Percentiles rank a stretch among this genome's conserved stretches.
Conservation (phyloP, 2,113 vertebrate genomes). For the Lucifuga dentata region DNA sequence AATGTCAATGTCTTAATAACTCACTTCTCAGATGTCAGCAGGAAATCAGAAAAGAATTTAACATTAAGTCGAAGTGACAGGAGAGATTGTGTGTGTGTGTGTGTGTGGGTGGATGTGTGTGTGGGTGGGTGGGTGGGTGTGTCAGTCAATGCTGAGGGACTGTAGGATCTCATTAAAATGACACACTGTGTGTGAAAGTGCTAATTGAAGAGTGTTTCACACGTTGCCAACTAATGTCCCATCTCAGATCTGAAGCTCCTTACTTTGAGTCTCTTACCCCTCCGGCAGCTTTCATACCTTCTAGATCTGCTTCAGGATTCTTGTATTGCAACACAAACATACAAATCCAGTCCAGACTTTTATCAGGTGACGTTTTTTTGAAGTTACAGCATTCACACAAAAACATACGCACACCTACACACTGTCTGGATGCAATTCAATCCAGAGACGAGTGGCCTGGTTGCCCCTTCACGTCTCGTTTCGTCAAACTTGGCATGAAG, state of each 20-base stretch:
- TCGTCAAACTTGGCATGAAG: constrained; percentile 39
- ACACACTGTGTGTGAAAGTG: constrained; percentile 62
- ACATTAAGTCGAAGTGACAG: constrained; percentile 65
- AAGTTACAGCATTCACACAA: constrained; percentile 17
- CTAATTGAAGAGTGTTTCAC: constrained; percentile 68
- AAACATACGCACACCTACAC: not conserved
- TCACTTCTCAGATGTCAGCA: constrained; percentile 53
- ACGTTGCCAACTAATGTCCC: constrained; percentile 39
- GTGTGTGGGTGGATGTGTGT: constrained; percentile 13
- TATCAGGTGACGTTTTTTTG: constrained; percentile 45
- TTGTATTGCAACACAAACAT: constrained; percentile 8
- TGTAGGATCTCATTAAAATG: constrained; percentile 50
- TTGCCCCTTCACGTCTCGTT: constrained; percentile 53
- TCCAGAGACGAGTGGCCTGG: constrained; percentile 13
- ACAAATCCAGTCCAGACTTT: constrained; percentile 28
- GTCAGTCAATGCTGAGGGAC: constrained; percentile 27
- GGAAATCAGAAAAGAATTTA: constrained; percentile 50
- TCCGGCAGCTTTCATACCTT: constrained; percentile 19
- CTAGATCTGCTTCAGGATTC: constrained; percentile 31
- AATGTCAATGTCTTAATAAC: constrained; percentile 78
- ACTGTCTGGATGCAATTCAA: constrained; percentile 15
- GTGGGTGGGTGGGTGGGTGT: constrained; percentile 2
- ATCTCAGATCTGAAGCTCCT: constrained; percentile 36
- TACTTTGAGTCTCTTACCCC: constrained; percentile 26
- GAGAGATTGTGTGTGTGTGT: constrained; percentile 32